Evolutionary conservation across 2,797 vertebrate species (phyloP).

Genomic region (Microchirus variegatus): DNA sequence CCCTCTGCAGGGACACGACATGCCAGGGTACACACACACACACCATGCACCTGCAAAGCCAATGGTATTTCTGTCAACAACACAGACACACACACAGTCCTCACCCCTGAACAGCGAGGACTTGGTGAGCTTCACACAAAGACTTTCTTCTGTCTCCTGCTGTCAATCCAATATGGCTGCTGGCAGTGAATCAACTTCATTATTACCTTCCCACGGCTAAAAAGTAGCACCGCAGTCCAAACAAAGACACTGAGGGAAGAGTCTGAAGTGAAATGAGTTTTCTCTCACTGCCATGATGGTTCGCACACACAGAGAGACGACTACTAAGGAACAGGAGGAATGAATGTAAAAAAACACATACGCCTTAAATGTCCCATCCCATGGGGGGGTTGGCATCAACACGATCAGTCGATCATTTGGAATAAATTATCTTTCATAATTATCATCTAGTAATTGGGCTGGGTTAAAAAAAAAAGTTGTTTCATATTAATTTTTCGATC

Average conservation of each 20-base stretch:
- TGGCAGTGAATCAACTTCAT: conserved; percentile 69
- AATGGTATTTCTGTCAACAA: no score
- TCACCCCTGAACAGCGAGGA: conserved; percentile 41
- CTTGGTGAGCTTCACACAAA: conserved; percentile 51
- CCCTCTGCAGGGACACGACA: background rate
- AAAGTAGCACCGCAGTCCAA: conserved; percentile 24
- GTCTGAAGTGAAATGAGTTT: conserved; percentile 27
- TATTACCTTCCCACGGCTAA: conserved; percentile 74
- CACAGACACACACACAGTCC: conserved; percentile 24
- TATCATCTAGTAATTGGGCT: no score
- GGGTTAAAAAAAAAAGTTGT: no score
- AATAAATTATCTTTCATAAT: no score
- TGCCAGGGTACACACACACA: conserved; percentile 1
- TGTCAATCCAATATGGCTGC: conserved; percentile 61
- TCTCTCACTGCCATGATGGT: conserved; percentile 9
- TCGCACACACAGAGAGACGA: conserved; percentile 21
- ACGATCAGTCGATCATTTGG: no score
- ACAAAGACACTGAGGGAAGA: conserved; percentile 49
- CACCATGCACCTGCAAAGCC: background rate
- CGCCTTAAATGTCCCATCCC: background rate
- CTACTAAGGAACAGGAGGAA: conserved; percentile 5
- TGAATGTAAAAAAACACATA: conserved; percentile 5
- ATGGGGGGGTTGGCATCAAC: no score
- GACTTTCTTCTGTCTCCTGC: conserved; percentile 53
- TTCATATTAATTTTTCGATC: no score